A percentile compares a stretch with the other conserved stretches of the same genome.
These are phyloP conservation scores for Callipepla squamata DNA, from an alignment of 2,113 vertebrate genomes.

Conservation along the genomic window DNA sequence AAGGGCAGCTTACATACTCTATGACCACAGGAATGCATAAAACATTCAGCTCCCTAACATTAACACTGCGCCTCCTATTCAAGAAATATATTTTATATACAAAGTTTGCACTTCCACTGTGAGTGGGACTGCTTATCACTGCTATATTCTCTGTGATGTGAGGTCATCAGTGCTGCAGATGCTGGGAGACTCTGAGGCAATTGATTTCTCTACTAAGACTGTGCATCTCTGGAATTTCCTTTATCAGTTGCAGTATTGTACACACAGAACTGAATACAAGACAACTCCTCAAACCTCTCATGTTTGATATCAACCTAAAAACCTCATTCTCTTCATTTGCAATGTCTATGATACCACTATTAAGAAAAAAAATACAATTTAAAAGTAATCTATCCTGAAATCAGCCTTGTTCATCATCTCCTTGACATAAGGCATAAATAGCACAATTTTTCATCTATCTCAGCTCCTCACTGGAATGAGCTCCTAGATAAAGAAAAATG, in stretches of 20 bases:
- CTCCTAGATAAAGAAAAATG: background rate
- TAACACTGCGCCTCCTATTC: background rate
- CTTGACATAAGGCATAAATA: background rate
- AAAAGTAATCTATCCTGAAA: background rate
- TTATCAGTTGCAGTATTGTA: background rate
- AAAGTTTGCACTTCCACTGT: background rate
- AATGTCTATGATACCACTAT: background rate
- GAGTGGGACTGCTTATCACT: background rate
- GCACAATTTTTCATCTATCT: background rate
- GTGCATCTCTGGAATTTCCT: background rate
- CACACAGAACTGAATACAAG: background rate
- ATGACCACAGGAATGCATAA: background rate
- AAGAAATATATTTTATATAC: background rate
- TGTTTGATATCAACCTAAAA: background rate
- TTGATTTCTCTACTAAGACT: background rate
- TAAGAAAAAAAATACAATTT: background rate
- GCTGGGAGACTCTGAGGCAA: background rate
- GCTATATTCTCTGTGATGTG: background rate
- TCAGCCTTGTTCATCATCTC: background rate
- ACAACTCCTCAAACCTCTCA: background rate
- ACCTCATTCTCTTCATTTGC: background rate
- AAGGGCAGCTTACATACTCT: background rate
- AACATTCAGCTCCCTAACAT: background rate
- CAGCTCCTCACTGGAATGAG: background rate
- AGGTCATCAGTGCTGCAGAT: background rate